These are phyloP conservation scores for Luperina testacea DNA, from an alignment of 2,888 invertebrate species.

Conservation along the genomic window DNA sequence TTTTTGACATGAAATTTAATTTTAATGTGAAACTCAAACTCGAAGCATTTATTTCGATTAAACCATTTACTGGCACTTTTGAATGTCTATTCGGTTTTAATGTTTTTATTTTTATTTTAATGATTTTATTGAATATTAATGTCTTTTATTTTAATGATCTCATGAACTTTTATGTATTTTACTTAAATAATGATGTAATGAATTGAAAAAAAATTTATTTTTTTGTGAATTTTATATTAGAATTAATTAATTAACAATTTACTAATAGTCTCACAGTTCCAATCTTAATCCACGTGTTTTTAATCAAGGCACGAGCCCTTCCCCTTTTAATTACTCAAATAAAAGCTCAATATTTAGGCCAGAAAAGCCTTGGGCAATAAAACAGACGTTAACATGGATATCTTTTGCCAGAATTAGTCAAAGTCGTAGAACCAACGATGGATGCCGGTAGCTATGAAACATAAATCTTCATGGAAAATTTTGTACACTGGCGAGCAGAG, in stretches of 20 bases:
- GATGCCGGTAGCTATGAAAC: conserved; percentile 56
- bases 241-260: neutral
- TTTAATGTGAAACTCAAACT: no score
- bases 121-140: no score
- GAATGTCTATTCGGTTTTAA: no score
- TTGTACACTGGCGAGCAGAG: conserved; percentile 32
- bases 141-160: no score
- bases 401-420: conserved; percentile 42
- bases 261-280: neutral
- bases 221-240: no score
- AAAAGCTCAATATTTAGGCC: conserved; percentile 18
- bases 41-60: no score
- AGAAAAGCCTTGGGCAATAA: conserved; percentile 5
- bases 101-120: no score
- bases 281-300: neutral
- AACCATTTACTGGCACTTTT: no score
- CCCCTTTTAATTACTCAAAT: conserved; percentile 21
- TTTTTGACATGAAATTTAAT: no score
- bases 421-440: conserved; percentile 43
- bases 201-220: no score
- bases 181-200: neutral
- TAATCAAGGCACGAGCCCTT: conserved; percentile 11
- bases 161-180: neutral
- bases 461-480: conserved; percentile 57
- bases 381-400: conserved; percentile 22